Evolutionary conservation across 2,888 invertebrate genomes (phyloP).

Genomic region (Neuroscelio doddi): DNA sequence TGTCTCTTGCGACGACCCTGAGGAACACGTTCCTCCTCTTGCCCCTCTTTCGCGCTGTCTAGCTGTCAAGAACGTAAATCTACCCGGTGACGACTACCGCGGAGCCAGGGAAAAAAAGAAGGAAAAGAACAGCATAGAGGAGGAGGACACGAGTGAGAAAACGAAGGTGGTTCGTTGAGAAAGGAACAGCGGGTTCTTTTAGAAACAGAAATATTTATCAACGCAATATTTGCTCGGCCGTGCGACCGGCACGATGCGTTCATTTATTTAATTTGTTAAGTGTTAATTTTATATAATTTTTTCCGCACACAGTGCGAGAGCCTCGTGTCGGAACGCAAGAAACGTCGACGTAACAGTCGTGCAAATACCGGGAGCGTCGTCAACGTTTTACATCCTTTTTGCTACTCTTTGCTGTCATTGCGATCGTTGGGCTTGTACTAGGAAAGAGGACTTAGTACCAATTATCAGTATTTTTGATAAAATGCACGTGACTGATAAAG

Average conservation of each 20-base stretch:
- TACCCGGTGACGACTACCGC: constrained; percentile 51
- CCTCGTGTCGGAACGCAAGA: constrained; percentile 26
- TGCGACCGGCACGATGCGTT: constrained; percentile 45
- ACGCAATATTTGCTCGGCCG: constrained; percentile 64
- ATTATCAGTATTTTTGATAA: not conserved
- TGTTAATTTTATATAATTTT: constrained; percentile 68
- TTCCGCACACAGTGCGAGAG: constrained; percentile 56
- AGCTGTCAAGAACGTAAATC: constrained; percentile 57
- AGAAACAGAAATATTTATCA: constrained; percentile 66
- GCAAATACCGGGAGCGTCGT: constrained; percentile 56
- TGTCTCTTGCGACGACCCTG: constrained; percentile 50
- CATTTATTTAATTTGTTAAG: constrained; percentile 67
- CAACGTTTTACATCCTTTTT: constrained; percentile 26
- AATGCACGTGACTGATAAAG: not conserved
- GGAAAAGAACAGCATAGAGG: constrained; percentile 26
- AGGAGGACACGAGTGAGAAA: constrained; percentile 11
- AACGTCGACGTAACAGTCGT: constrained; percentile 53
- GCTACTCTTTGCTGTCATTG: not conserved
- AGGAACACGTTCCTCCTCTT: constrained; percentile 52
- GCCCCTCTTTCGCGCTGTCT: constrained; percentile 46
- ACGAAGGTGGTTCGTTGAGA: constrained; percentile 14
- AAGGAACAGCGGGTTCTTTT: constrained; percentile 58
- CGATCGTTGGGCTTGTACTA: not conserved
- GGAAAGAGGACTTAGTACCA: not conserved
- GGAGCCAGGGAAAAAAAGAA: constrained; percentile 33